These are phyloP conservation scores for Trogon melanurus DNA, from an alignment of 2,113 vertebrate genomes.

Conservation along the genomic window DNA sequence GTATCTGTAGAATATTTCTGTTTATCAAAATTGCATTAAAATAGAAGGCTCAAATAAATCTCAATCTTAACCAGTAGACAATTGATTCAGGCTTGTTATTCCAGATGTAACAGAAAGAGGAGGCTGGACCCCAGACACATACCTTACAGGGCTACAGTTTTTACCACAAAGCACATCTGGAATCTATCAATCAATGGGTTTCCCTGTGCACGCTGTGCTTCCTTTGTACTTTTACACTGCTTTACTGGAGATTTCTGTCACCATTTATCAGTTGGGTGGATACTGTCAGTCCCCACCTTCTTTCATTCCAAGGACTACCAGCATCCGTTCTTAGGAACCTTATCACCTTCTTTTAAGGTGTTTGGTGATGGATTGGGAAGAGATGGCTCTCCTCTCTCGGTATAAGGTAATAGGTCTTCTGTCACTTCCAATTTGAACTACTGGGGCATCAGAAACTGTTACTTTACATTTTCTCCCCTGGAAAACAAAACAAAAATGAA, in stretches of 20 bases:
- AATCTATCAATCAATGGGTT: not conserved
- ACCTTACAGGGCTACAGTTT: not conserved
- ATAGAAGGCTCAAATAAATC: not conserved
- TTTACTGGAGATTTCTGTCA: not conserved
- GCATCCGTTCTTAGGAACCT: not conserved
- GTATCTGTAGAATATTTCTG: not conserved
- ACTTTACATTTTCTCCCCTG: not conserved
- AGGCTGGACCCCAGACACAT: not conserved
- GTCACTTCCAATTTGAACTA: slow-evolving; percentile 23
- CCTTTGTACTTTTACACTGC: not conserved
- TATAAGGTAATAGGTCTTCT: slow-evolving; percentile 25
- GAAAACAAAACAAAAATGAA: slow-evolving; percentile 18
- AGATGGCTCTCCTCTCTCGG: not conserved
- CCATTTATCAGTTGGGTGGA: not conserved
- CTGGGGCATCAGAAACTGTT: not conserved
- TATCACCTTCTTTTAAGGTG: not conserved
- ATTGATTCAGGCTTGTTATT: not conserved
- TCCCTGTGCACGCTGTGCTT: not conserved
- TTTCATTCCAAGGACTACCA: not conserved
- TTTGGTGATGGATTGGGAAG: slow-evolving; percentile 4
- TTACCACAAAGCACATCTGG: not conserved
- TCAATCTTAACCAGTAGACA: not conserved
- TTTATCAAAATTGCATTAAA: not conserved
- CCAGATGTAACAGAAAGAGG: not conserved
- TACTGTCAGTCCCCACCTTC: not conserved